phyloP scores from a whole-genome alignment of 2,888 invertebrate genomes.

The Crocallis elinguaria region DNA sequence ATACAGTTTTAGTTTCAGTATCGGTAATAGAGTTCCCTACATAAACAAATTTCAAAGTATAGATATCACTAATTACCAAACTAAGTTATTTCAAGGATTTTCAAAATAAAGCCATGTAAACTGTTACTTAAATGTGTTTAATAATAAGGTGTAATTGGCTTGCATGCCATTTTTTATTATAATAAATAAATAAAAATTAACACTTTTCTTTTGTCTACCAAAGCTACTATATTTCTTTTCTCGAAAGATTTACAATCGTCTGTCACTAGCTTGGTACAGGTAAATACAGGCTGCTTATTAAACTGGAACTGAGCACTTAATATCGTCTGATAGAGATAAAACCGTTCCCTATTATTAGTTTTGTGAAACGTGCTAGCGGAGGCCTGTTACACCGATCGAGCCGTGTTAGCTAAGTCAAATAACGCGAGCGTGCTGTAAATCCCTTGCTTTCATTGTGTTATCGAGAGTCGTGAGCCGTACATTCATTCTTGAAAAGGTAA shows the following conservation, averaged over 20 bases:
- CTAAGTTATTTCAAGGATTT: too few relatives aligned
- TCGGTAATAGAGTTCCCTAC: too few relatives aligned
- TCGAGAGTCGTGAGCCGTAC: constrained; percentile 67
- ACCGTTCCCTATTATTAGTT: constrained; percentile 50
- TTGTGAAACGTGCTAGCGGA: constrained; percentile 41
- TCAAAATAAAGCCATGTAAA: too few relatives aligned
- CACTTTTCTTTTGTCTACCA: not conserved
- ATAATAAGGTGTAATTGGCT: too few relatives aligned
- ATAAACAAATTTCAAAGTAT: too few relatives aligned
- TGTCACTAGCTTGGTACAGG: not conserved
- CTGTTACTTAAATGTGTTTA: too few relatives aligned
- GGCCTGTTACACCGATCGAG: constrained; percentile 47
- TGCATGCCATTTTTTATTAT: too few relatives aligned
- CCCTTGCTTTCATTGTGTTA: constrained; percentile 67
- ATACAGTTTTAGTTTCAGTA: too few relatives aligned
- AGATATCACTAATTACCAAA: too few relatives aligned
- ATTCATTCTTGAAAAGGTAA: constrained; percentile 62
- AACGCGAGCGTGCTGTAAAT: constrained; percentile 62
- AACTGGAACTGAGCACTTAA: constrained; percentile 34
- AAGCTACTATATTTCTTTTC: not conserved
- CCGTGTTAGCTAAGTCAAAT: constrained; percentile 60
- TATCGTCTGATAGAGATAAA: constrained; percentile 48
- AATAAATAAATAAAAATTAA: too few relatives aligned
- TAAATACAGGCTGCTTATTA: constrained; percentile 39
- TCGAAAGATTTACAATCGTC: not conserved